phyloP scores from a whole-genome alignment of 1,140 invertebrate species.

The Pogonomyrmex californicus region DNA sequence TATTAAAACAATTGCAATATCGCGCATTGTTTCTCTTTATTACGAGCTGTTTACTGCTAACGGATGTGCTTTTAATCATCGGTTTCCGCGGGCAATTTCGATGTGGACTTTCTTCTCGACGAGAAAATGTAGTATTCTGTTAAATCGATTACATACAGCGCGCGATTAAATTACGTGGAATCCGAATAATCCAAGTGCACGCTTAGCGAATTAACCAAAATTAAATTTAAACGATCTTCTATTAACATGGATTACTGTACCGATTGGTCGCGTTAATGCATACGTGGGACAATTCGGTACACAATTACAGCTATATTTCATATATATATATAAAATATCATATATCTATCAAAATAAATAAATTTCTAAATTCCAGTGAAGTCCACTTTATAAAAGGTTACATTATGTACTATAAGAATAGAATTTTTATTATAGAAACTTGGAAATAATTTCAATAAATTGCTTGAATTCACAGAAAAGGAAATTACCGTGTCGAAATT shows the following conservation, averaged over 20 bases:
- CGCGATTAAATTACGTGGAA: conserved; percentile 7
- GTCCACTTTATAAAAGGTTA: background rate
- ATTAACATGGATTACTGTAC: conserved; percentile 20
- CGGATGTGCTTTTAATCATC: background rate
- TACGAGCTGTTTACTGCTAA: background rate
- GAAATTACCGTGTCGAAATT: background rate
- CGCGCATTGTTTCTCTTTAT: background rate
- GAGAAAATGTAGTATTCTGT: background rate
- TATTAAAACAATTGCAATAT: conserved; percentile 29
- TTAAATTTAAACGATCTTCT: conserved; percentile 36
- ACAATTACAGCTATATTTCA: conserved; percentile 3
- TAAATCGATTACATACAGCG: background rate
- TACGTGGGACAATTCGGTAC: conserved; percentile 5
- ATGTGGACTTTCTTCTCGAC: background rate
- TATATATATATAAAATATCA: background rate
- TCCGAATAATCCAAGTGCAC: conserved; percentile 17
- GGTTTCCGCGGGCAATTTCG: background rate
- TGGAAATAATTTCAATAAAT: conserved; percentile 15
- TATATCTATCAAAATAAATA: conserved; percentile 7
- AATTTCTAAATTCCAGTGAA: background rate
- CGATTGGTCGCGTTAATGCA: background rate
- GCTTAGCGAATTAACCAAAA: conserved; percentile 43
- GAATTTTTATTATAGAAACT: background rate
- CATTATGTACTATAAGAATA: conserved; percentile 1
- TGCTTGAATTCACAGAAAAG: background rate